Evolutionary conservation across 2,113 vertebrate genomes (phyloP), one percentile per base, ranked within the genome.

Genomic region (Aegotheles bennettii): DNA sequence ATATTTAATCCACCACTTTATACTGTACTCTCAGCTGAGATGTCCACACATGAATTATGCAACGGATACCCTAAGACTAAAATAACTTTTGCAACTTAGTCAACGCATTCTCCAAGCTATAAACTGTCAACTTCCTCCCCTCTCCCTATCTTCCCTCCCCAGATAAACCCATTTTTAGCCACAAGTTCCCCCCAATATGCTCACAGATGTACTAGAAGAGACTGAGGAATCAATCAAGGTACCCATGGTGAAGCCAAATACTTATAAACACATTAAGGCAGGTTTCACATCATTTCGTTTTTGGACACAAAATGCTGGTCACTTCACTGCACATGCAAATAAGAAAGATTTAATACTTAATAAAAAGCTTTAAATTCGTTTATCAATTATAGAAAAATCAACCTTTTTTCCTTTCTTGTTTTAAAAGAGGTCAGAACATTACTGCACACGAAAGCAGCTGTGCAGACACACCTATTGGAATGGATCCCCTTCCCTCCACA

Each of bases 301-400:
- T 73, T 73, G 4, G 47, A 92, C 88, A 97, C 81, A 96, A 90
- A 95, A 94, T 90, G 94, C 90, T 89, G 90, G 94, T 96, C 93
- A 95, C 93, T 77, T 90, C 96, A 97, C 96, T 91, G 76, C 93
- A 97, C 96, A 95, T 97, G 95, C 94, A 93, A 91, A 80, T 95
- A 96, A 95, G 93, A 96, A 97, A 96, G 93, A 91, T 89, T 96
- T 90, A 87, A 85, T 87, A 94, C 93, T 93, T 42, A 89, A 94
- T 94, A 96, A 96, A 95, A 97, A 97, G 89, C 73, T 94, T 95
- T 95, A 90, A 65, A 90, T 82, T 89, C 10, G 0, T 95, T 87
- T 97, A 96, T 88, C 94, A 95, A 77, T 86, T 90, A 86, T 96
- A 96, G 92, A 96, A 97, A 96, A 97, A 96, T 96, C 93, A 96